Evolutionary conservation across 2,113 vertebrate genomes (phyloP).

Genomic region (Cariama cristata): DNA sequence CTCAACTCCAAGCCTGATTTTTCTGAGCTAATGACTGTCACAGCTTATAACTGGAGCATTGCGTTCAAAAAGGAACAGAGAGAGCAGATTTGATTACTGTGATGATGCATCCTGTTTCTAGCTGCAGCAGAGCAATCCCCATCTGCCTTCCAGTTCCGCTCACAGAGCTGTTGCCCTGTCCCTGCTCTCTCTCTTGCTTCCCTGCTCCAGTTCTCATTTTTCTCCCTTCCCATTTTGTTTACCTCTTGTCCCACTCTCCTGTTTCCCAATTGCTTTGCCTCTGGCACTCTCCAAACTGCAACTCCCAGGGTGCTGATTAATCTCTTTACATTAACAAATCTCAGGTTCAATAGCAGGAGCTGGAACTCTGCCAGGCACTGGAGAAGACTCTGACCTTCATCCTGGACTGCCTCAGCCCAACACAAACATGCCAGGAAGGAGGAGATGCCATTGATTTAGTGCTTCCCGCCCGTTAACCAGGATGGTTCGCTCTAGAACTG

Average conservation of each 20-base stretch:
- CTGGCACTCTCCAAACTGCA: background rate
- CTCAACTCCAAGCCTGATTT: background rate
- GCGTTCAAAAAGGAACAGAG: background rate
- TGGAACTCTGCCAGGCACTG: background rate
- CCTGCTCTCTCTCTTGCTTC: background rate
- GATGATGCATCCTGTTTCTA: background rate
- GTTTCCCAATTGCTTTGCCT: conserved; percentile 21
- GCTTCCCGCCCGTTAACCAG: background rate
- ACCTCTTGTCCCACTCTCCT: background rate
- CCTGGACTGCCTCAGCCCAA: background rate
- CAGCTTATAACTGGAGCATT: background rate
- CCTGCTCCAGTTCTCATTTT: background rate
- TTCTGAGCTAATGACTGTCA: background rate
- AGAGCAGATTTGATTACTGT: background rate
- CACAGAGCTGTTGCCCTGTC: background rate
- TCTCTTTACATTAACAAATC: background rate
- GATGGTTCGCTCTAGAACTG: background rate
- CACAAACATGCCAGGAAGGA: background rate
- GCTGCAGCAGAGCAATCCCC: background rate
- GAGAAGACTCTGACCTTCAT: conserved; percentile 27
- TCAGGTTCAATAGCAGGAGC: background rate
- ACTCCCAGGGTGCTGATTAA: conserved; percentile 7
- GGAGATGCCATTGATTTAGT: background rate
- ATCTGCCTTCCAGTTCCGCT: background rate
- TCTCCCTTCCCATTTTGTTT: background rate